These are phyloP conservation scores for Crematogaster levior DNA, from an alignment of 2,888 invertebrate genomes.

Conservation along the genomic window DNA sequence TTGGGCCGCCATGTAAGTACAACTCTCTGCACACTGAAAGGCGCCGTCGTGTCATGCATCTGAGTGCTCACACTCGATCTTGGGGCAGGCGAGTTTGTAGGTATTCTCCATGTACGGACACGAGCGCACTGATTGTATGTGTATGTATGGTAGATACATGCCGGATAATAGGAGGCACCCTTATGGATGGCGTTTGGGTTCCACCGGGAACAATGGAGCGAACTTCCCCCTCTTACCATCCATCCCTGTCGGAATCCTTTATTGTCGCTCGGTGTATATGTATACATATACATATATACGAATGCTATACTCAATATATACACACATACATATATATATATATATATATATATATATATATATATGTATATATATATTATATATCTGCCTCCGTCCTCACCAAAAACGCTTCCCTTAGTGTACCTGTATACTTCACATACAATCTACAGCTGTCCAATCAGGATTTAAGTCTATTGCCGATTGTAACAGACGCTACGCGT, in stretches of 20 bases:
- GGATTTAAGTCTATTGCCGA: constrained; percentile 82
- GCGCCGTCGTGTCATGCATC: constrained; percentile 67
- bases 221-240: constrained; percentile 75
- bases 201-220: constrained; percentile 83
- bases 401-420: constrained; percentile 20
- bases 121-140: constrained; percentile 21
- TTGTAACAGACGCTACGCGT: constrained; percentile 78
- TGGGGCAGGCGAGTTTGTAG: constrained; percentile 28
- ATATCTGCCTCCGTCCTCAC: not conserved
- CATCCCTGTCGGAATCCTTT: constrained; percentile 85
- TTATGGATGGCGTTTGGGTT: constrained; percentile 83
- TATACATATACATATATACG: constrained; percentile 38
- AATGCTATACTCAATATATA: constrained; percentile 72
- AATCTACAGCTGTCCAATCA: constrained; percentile 81
- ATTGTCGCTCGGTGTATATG: constrained; percentile 79
- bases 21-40: constrained; percentile 71
- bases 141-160: constrained; percentile 75
- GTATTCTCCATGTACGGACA: constrained; percentile 29
- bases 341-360: constrained; percentile 58
- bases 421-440: constrained; percentile 61
- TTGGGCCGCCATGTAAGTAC: constrained; percentile 71
- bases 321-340: constrained; percentile 67
- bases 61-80: constrained; percentile 64
- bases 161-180: constrained; percentile 83
- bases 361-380: constrained; percentile 38